phyloP scores from a whole-genome alignment of 2,797 vertebrate genomes.

The Neoniphon sammara region DNA sequence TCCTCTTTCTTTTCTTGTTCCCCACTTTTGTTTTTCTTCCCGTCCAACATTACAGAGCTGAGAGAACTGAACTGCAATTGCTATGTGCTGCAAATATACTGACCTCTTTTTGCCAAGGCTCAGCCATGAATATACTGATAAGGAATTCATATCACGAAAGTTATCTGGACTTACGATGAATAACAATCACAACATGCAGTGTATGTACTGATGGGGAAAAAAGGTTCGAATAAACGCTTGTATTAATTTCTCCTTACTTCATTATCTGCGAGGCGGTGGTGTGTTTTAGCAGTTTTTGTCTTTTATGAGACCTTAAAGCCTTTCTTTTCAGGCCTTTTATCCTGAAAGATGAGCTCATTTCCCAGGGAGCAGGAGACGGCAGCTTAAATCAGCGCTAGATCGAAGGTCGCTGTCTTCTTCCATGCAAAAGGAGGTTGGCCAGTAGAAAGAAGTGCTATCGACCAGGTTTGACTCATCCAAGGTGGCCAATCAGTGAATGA shows the following conservation, averaged over 20 bases:
- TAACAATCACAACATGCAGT: background rate
- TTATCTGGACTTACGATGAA: background rate
- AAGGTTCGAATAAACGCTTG: background rate
- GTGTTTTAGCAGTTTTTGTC: too few species aligned
- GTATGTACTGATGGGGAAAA: background rate
- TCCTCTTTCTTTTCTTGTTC: background rate
- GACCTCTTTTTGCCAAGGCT: background rate
- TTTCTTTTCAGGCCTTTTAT: slow-evolving; percentile 27
- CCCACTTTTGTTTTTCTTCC: background rate
- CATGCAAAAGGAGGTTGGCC: slow-evolving; percentile 47
- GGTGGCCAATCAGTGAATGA: slow-evolving; percentile 65
- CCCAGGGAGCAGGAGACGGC: slow-evolving; percentile 26
- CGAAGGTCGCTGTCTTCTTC: slow-evolving; percentile 54
- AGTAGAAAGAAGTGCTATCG: slow-evolving; percentile 68
- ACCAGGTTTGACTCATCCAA: slow-evolving; percentile 62
- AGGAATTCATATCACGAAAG: background rate
- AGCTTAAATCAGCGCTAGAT: slow-evolving; percentile 58
- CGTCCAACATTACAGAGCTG: background rate
- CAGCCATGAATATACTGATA: background rate
- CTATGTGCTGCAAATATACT: background rate
- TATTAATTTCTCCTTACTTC: slow-evolving; percentile 1
- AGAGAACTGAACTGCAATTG: background rate
- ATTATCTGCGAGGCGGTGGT: background rate
- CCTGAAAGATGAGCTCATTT: slow-evolving; percentile 27
- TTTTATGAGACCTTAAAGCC: background rate